Conservation (phyloP, 2,888 invertebrate species). For the Apamea anceps region DNA sequence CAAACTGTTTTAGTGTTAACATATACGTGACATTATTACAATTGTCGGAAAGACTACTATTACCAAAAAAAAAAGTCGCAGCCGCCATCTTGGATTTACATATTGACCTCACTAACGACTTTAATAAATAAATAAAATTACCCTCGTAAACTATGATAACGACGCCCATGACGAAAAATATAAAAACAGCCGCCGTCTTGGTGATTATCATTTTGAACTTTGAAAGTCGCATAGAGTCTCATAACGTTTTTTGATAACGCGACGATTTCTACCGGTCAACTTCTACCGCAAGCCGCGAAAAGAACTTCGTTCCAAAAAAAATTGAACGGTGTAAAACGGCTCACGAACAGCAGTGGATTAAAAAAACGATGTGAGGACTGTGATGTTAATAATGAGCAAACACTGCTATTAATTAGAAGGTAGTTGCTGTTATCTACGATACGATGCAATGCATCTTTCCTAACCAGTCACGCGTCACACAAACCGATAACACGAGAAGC, state of each 20-base stretch:
- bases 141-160: too few species aligned
- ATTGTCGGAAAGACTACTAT: neutral
- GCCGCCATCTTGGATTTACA: too few species aligned
- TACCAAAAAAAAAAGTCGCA: too few species aligned
- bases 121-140: too few species aligned
- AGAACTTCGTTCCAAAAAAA: neutral
- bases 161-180: too few species aligned
- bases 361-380: neutral
- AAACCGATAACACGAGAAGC: conserved; percentile 37
- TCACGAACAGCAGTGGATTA: neutral
- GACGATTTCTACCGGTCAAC: neutral
- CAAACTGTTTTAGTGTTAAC: neutral
- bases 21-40: neutral
- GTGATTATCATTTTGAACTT: too few species aligned
- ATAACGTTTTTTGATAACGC: too few species aligned
- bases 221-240: too few species aligned
- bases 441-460: conserved; percentile 22
- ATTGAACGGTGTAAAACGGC: neutral
- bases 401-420: neutral
- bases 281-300: neutral
- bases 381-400: neutral
- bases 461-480: neutral
- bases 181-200: too few species aligned
- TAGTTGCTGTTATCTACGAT: neutral
- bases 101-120: too few species aligned